These are phyloP conservation scores for Fulica atra DNA, from an alignment of 2,113 vertebrate genomes.

Conservation along the genomic window DNA sequence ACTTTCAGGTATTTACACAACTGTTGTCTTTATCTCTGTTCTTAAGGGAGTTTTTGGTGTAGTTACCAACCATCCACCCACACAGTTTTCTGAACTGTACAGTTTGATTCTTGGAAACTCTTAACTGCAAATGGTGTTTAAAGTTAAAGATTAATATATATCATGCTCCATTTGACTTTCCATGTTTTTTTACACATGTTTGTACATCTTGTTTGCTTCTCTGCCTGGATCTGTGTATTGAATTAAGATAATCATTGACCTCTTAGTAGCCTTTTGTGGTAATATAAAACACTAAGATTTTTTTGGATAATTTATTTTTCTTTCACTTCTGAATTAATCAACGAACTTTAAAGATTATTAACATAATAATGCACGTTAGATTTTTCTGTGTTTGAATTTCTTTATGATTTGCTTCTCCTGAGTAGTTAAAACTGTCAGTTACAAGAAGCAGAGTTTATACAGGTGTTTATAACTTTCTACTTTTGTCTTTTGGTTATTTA, in stretches of 20 bases:
- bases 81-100: not conserved
- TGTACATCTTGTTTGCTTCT: not conserved
- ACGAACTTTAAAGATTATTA: not conserved
- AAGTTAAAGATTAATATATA: not conserved
- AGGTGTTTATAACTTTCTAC: not conserved
- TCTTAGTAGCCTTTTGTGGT: not conserved
- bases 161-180: not conserved
- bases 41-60: not conserved
- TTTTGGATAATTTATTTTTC: not conserved
- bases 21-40: not conserved
- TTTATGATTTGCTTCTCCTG: rapidly evolving
- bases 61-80: not conserved
- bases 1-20: not conserved
- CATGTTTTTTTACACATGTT: not conserved
- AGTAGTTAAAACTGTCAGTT: not conserved
- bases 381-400: not conserved
- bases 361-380: not conserved
- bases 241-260: not conserved
- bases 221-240: not conserved
- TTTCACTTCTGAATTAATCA: not conserved
- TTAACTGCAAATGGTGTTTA: not conserved
- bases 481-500: not conserved
- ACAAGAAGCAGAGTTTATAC: not conserved
- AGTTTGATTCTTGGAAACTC: not conserved
- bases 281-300: not conserved